Base-by-base conservation (phyloP, 2,113 vertebrate species). In the Notiomystis cincta region DNA sequence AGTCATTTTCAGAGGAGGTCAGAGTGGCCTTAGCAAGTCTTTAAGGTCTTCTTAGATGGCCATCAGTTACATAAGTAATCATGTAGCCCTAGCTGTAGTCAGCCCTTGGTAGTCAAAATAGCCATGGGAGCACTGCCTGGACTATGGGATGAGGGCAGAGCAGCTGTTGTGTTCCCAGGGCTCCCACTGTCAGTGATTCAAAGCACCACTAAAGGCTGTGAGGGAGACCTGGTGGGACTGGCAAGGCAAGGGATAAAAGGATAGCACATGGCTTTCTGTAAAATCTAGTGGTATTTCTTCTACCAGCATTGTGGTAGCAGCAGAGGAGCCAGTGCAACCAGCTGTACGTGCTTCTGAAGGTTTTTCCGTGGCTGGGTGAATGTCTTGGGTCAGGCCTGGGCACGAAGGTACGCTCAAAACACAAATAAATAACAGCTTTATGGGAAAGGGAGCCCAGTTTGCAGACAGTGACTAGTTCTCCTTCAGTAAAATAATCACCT, bases 81-180 rank as follows among this genome's bases (percentile, higher is more conserved):
- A 24, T 5, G 11, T 31, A 53, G 40, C 42, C 19, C 45, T 45
- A 45, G 47, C 3, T 70, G 22, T 77, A 35, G 27, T 82, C 31
- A 51, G 4, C 10, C 19, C 25, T 25, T 73, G 35, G 70, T 64
- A 90, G 45, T 45, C 25, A 56, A 71, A 90, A 71, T 7, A 42
- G 57, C 23, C 42, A 17, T 0, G 0, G 50, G 37, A 89, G 42
- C 40, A 20, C 28, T 31, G n/a, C 24, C 67, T 51, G 35, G 27
- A n/a, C 25, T 12, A 33, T 14, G 21, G n/a, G 24, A 76, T 56
- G 58, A 85, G 19, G 66, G 42, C 25, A 69, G 54, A 83, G 62
- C 0, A 0, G 66, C 31, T 73, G 28, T 23, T 17, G 10, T 11
- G 17, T 70, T 87, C 69, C 54, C 65, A 78, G 56, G 35, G 28